Evolutionary conservation across 2,888 invertebrate species (phyloP).

Genomic region (Phasia obesa): DNA sequence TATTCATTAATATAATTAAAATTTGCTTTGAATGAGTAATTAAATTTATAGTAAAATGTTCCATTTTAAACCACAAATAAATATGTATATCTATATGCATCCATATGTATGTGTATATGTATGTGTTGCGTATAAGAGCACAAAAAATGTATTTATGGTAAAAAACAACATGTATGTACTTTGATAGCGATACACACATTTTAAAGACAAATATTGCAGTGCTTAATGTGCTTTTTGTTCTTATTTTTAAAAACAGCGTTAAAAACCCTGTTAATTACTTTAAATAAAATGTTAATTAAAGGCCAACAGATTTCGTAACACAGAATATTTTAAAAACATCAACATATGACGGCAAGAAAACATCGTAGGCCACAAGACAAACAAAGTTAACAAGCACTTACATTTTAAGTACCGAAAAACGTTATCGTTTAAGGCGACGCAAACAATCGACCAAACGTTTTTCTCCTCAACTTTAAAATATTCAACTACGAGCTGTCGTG

Average conservation of each 20-base stretch:
- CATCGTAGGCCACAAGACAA: neutral
- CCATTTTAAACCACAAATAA: conserved; percentile 48
- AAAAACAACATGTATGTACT: conserved; percentile 6
- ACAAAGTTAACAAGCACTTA: conserved; percentile 1
- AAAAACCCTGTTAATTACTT: conserved; percentile 59
- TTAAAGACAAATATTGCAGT: conserved; percentile 38
- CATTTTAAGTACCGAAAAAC: neutral
- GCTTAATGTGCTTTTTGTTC: neutral
- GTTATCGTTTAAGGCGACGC: neutral
- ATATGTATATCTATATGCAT: conserved; percentile 3
- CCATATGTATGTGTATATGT: neutral
- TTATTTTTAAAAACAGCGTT: conserved; percentile 51
- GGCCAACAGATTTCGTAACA: conserved; percentile 36
- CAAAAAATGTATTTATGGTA: too few relatives aligned
- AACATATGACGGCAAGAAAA: conserved; percentile 11
- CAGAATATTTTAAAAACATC: neutral
- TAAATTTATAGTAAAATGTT: conserved; percentile 43
- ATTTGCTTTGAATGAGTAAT: conserved; percentile 42
- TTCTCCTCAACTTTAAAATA: neutral
- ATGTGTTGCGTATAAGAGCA: neutral
- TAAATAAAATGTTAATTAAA: conserved; percentile 65
- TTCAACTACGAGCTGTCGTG: too few relatives aligned
- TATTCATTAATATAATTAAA: conserved; percentile 45
- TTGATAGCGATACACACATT: conserved; percentile 37
- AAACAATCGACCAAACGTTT: conserved; percentile 3